phyloP scores from a whole-genome alignment of 2,113 vertebrate genomes.

The Oncorhynchus mykiss region DNA sequence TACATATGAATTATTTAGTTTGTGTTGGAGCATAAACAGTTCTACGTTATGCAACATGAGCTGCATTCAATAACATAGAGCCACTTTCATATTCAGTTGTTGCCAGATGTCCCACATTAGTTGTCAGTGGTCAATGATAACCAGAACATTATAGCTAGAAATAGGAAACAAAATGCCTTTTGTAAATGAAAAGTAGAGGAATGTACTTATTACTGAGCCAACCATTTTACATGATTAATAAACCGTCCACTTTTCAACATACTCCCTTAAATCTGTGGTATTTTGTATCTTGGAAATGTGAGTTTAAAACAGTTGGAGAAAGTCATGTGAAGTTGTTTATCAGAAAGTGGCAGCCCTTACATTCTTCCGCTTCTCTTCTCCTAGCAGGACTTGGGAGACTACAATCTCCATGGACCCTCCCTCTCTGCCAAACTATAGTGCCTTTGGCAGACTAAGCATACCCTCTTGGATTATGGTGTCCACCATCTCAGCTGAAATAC shows the following conservation, averaged over 20 bases:
- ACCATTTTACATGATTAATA: too few species aligned
- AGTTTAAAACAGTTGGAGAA: background rate
- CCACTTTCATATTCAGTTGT: background rate
- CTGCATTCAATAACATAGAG: background rate
- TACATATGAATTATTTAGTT: background rate
- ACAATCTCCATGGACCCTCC: constrained; percentile 46
- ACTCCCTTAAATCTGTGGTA: background rate
- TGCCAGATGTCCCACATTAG: background rate
- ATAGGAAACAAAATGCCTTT: background rate
- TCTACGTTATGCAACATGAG: background rate
- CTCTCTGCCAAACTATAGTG: constrained; percentile 60
- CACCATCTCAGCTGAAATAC: constrained; percentile 43
- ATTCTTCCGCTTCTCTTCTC: constrained; percentile 41
- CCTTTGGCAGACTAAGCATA: constrained; percentile 62
- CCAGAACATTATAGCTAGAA: background rate
- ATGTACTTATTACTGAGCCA: background rate
- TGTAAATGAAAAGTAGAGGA: background rate
- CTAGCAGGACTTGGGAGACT: constrained; percentile 47
- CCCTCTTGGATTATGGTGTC: constrained; percentile 68
- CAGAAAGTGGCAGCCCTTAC: constrained; percentile 34
- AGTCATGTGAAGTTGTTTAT: constrained; percentile 36
- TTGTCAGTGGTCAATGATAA: background rate
- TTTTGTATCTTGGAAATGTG: background rate
- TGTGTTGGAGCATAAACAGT: background rate
- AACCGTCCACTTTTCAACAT: background rate